Conservation (phyloP, 2,888 invertebrate species). For the Eucera pruinosa region DNA sequence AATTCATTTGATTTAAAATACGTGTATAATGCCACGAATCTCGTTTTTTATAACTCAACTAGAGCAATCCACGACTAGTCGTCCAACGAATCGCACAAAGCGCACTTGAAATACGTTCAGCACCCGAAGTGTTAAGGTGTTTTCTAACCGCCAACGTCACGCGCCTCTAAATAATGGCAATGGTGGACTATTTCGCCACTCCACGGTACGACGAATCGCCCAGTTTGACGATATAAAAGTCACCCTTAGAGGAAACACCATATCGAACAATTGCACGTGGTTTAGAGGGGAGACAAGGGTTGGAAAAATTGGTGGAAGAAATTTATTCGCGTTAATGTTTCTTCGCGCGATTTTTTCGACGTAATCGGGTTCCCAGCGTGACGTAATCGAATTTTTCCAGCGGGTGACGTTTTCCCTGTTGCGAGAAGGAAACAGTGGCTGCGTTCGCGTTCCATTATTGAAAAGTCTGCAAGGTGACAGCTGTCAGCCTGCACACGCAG, state of each 20-base stretch:
- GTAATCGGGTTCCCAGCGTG: conserved; percentile 5
- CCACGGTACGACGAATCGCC: background rate
- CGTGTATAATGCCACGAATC: too few species aligned
- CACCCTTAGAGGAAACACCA: background rate
- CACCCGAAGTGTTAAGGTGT: too few species aligned
- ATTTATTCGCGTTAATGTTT: conserved; percentile 6
- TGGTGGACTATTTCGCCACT: conserved; percentile 8
- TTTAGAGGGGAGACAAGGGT: too few species aligned
- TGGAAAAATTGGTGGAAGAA: background rate
- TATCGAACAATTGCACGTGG: background rate
- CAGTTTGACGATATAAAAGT: conserved; percentile 5
- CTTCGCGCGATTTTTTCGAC: background rate
- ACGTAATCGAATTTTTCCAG: conserved; percentile 30
- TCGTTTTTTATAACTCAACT: too few species aligned
- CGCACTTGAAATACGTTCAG: too few species aligned
- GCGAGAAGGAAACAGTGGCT: background rate
- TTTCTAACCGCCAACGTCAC: background rate
- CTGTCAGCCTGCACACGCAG: conserved; percentile 48
- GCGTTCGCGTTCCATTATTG: conserved; percentile 47
- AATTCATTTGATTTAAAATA: too few species aligned
- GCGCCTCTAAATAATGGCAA: conserved; percentile 23
- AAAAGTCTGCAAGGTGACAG: conserved; percentile 56
- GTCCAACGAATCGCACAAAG: too few species aligned
- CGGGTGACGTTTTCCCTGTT: background rate
- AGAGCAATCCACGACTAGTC: too few species aligned